Evolutionary conservation across 1,140 invertebrate genomes (phyloP), one percentile per base, ranked within the genome.

Genomic region (Araneus ventricosus): DNA sequence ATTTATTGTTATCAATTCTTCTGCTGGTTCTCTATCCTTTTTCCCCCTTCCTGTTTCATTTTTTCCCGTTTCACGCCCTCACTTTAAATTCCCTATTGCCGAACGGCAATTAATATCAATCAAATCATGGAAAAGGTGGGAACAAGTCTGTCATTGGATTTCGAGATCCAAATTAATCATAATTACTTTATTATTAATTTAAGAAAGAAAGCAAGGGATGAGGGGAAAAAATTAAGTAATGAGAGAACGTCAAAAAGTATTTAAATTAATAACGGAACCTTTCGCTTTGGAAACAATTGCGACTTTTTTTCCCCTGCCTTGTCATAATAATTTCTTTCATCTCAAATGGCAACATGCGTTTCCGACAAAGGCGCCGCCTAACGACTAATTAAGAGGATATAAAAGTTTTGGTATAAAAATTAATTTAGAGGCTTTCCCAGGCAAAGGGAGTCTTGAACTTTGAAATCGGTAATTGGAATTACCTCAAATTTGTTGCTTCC

Each of bases 111-210:
- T 92, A 92, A 92, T 92, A 92, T 92, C 91, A 92, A 92, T 92
- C 91, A 85, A 92, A 86, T 84, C 75, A 30, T 61, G 85, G 57
- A 91, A 91, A 92, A 92, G 91, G 91, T 92, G 91, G 91, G 91
- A 92, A 89, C 39, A 57, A 87, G 82, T 92, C 34, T 75, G 91
- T 92, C 91, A 87, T 87, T 92, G 91, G 75, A 92, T 85, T 92
- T 85, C 90, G n/a, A 20, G 52, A 79, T 87, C 61, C 84, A 92
- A 92, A 92, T 92, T 92, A 92, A 92, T 92, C 91, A 87, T 92
- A 92, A 92, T 92, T 92, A 92, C 82, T 92, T 92, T 92, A 87
- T 92, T 87, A 92, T 92, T 92, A 92, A 92, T 92, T 92, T 87
- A 92, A 92, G n/a, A 92, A 92, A 92, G 63, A 87, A 59, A 57